Evolutionary conservation across 1,140 invertebrate genomes (phyloP), one percentile per base, ranked within the genome.

Genomic region (Heliconius himera): DNA sequence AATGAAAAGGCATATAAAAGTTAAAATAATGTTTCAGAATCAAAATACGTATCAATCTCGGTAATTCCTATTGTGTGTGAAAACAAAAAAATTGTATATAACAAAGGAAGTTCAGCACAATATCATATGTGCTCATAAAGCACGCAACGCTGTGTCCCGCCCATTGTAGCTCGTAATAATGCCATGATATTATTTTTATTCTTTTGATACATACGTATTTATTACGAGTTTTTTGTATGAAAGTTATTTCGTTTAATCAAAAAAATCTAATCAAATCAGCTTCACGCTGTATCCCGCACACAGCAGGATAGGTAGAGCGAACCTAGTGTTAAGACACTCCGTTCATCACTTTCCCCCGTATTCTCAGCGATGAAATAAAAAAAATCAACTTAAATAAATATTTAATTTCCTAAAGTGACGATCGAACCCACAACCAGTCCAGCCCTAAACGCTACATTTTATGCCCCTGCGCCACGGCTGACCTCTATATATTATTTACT

Each of bases 121-220:
- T 66, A 56, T 56, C 54, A 56, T 56, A 29, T 66, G 60, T 66
- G 60, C 60, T 66, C 60, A 66, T 66, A 66, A 16, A 26, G 26
- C 56, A 79, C 77, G 73, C 77, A 79, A 66, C 38, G 60, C 20
- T 46, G 74, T 74, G 74, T 74, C 74, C 33, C 74, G 36, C 29
- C 46, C 49, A 79, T 79, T 76, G 78, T 79, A 33, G 66, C 26
- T 22, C 46, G 60, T 56, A 76, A 76, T 76, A 76, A 79, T 46
- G 36, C 78, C 9, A 70, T 54, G 78, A 56, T 54, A 76, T 79
- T 79, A 79, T 79, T 75, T 79, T 79, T 76, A 76, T 75, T 72
- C 78, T 79, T 79, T 74, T 5, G 33, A 36, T 29, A 60, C 71
- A 79, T 79, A 74, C 29, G 76, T 49, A 71, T 29, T 41, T 36